Conservation (phyloP, 2,797 vertebrate genomes). For the Brachyalestes nurse region DNA sequence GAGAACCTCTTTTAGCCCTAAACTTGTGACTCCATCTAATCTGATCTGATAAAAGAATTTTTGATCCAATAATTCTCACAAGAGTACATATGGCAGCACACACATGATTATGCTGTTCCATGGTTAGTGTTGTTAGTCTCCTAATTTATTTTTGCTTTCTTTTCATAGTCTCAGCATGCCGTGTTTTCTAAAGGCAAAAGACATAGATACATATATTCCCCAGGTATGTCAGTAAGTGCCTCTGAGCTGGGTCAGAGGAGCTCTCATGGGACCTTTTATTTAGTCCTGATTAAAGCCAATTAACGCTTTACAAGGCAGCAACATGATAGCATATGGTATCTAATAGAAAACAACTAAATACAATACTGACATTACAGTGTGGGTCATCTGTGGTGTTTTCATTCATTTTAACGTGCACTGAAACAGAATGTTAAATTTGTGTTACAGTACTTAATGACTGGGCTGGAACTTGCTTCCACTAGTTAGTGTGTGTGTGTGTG, state of each 20-base stretch:
- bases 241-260: conserved; percentile 20
- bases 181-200: conserved; percentile 38
- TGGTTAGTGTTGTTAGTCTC: neutral
- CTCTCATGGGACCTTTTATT: conserved; percentile 32
- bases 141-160: neutral
- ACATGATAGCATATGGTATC: neutral
- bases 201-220: conserved; percentile 64
- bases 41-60: no score
- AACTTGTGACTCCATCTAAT: no score
- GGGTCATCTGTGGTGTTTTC: neutral
- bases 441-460: conserved; percentile 1
- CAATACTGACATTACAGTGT: neutral
- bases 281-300: conserved; percentile 39
- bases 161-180: neutral
- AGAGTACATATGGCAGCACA: neutral
- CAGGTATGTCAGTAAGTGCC: conserved; percentile 12
- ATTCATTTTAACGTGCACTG: neutral
- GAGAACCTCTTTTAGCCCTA: no score
- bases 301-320: conserved; percentile 15
- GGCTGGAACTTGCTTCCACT: neutral
- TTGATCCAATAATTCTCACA: neutral
- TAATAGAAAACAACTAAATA: conserved; percentile 3
- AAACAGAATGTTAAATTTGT: neutral
- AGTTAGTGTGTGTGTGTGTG: neutral
- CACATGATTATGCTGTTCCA: neutral